Evolutionary conservation across 2,888 invertebrate species (phyloP).

Genomic region (Drosophila limbata): DNA sequence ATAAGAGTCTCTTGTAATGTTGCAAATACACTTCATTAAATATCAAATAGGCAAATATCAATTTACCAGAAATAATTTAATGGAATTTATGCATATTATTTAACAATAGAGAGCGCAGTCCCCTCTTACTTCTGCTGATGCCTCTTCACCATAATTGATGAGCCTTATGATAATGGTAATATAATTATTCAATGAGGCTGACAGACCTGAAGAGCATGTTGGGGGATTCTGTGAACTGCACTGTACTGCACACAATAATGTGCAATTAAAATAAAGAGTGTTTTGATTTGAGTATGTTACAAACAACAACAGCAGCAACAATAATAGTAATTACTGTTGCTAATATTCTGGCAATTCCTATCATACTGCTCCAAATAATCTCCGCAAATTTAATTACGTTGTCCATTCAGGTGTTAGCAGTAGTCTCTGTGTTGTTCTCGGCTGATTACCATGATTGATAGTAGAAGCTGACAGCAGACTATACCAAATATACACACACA

Average conservation of each 20-base stretch:
- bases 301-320: conserved; percentile 9
- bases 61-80: conserved; percentile 62
- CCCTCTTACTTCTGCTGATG: not conserved
- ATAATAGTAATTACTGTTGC: conserved; percentile 4
- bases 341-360: conserved; percentile 11
- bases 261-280: conserved; percentile 49
- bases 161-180: conserved; percentile 23
- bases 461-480: conserved; percentile 4
- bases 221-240: conserved; percentile 16
- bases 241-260: conserved; percentile 40
- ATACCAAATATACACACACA: too few relatives aligned
- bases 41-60: conserved; percentile 56
- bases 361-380: not conserved
- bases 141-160: conserved; percentile 25
- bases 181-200: conserved; percentile 32
- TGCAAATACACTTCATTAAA: conserved; percentile 56
- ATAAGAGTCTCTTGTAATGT: conserved; percentile 33
- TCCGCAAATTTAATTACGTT: conserved; percentile 44
- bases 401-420: conserved; percentile 30
- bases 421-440: conserved; percentile 5
- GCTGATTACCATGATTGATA: conserved; percentile 45
- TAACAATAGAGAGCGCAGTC: not conserved
- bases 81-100: conserved; percentile 58
- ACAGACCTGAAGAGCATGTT: conserved; percentile 7
- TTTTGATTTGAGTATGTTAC: conserved; percentile 47